Evolutionary conservation across 2,113 vertebrate genomes (phyloP).

Genomic region (Probosciger aterrimus): DNA sequence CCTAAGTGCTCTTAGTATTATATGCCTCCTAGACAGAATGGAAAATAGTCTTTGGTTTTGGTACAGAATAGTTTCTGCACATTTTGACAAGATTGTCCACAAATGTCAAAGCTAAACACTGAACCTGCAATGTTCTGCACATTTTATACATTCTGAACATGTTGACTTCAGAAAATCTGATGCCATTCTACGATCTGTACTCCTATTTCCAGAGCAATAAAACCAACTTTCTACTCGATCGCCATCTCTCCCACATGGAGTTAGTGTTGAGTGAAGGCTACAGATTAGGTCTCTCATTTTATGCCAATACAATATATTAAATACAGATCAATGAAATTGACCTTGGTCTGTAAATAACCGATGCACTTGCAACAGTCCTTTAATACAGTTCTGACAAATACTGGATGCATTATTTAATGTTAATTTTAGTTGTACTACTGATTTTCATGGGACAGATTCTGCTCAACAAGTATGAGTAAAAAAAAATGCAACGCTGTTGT

Average conservation of each 20-base stretch:
- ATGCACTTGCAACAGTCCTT: not conserved
- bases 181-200: not conserved
- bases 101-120: not conserved
- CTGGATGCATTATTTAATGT: not conserved
- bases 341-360: not conserved
- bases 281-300: not conserved
- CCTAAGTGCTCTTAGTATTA: not conserved
- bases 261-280: not conserved
- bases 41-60: not conserved
- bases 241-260: not conserved
- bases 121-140: not conserved
- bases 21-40: not conserved
- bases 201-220: not conserved
- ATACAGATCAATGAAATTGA: not conserved
- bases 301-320: not conserved
- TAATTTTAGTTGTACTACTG: not conserved
- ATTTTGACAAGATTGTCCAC: not conserved
- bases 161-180: not conserved
- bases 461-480: not conserved
- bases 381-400: not conserved
- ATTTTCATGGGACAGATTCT: not conserved
- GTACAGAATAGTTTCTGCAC: not conserved
- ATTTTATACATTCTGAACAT: not conserved
- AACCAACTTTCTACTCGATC: not conserved
- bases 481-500: not conserved